phyloP scores from a whole-genome alignment of 2,888 invertebrate species.

The Palloptera scutellata region DNA sequence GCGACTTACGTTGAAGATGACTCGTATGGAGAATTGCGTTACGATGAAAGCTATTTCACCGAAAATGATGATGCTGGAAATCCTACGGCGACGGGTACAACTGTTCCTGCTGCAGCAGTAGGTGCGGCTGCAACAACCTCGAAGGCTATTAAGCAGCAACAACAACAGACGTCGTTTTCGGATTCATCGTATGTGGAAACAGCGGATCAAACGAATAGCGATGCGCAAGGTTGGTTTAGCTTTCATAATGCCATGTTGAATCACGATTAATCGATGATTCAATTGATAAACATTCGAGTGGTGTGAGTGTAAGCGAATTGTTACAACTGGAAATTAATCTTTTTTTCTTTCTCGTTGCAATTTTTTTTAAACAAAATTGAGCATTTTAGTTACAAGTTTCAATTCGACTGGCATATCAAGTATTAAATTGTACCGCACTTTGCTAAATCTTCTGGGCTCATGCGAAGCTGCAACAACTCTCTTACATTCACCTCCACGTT shows the following conservation, averaged over 20 bases:
- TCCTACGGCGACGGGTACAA: conserved; percentile 45
- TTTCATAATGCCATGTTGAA: background rate
- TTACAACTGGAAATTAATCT: background rate
- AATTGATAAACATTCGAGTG: conserved; percentile 11
- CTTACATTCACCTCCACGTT: conserved; percentile 24
- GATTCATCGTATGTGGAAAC: conserved; percentile 63
- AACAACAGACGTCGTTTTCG: conserved; percentile 53
- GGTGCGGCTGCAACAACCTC: conserved; percentile 57
- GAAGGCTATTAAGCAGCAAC: conserved; percentile 57
- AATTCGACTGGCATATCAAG: no score
- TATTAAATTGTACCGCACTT: no score
- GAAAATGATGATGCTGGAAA: conserved; percentile 62
- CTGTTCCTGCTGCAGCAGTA: conserved; percentile 36
- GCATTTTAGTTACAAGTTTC: no score
- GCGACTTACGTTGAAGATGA: conserved; percentile 73
- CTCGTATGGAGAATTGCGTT: conserved; percentile 72
- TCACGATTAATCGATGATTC: background rate
- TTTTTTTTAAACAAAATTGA: background rate
- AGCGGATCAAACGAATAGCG: conserved; percentile 62
- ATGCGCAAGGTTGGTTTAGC: conserved; percentile 65
- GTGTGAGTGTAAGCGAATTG: conserved; percentile 24
- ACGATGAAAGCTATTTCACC: conserved; percentile 65
- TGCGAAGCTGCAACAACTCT: conserved; percentile 19
- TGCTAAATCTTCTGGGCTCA: background rate
- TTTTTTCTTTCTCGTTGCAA: background rate